These are phyloP conservation scores for Uromys caudimaculatus DNA, from an alignment of 2,797 vertebrate genomes.

Conservation along the genomic window DNA sequence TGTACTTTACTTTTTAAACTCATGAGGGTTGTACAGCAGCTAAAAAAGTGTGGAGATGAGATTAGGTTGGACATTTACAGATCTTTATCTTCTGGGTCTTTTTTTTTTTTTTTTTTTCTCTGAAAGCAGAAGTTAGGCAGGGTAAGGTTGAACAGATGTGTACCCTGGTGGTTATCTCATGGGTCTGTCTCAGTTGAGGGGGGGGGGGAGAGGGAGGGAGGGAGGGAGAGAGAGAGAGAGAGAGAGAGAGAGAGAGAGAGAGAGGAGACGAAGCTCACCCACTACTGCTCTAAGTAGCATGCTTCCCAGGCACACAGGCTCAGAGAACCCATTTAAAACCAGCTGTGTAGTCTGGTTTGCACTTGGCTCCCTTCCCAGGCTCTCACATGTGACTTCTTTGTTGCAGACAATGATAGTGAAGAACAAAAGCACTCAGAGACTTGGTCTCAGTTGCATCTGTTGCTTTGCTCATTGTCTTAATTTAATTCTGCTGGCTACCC, in stretches of 20 bases:
- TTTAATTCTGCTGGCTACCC: conserved; percentile 77
- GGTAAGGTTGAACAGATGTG: background rate
- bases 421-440: conserved; percentile 71
- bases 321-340: conserved; percentile 42
- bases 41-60: conserved; percentile 55
- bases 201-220: too few species aligned
- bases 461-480: conserved; percentile 81
- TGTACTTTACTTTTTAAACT: conserved; percentile 38
- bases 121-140: conserved; percentile 72
- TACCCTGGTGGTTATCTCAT: background rate
- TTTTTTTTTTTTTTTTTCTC: conserved; percentile 2
- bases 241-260: too few species aligned
- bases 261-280: background rate
- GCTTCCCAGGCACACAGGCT: conserved; percentile 58
- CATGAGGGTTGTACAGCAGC: conserved; percentile 3
- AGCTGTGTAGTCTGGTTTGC: conserved; percentile 78
- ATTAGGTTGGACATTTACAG: background rate
- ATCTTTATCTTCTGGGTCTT: conserved; percentile 45
- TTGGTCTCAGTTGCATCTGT: conserved; percentile 83
- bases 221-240: too few species aligned
- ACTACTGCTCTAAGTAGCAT: conserved; percentile 6
- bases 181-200: conserved; percentile 2
- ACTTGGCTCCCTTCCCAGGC: conserved; percentile 58
- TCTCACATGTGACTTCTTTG: conserved; percentile 79
- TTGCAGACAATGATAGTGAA: conserved; percentile 82